Evolutionary conservation across 2,888 invertebrate species (phyloP).

Genomic region (Drosophila heteroneura): DNA sequence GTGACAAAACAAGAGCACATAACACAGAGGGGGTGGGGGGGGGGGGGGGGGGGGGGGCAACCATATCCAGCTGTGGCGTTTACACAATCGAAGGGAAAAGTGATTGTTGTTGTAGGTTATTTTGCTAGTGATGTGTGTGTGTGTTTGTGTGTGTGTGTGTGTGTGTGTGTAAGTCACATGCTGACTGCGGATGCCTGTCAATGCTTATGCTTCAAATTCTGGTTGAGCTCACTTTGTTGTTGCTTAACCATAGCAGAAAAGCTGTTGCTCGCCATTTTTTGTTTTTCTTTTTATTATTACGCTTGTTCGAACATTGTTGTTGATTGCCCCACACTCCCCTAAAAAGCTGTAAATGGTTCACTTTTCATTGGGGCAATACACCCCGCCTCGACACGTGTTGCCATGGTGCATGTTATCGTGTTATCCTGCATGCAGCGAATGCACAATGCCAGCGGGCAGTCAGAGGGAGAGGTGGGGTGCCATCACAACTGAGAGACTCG

Average conservation of each 20-base stretch:
- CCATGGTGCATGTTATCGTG: constrained; percentile 17
- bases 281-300: background rate
- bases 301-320: background rate
- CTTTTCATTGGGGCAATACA: constrained; percentile 12
- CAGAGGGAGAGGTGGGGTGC: background rate
- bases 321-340: background rate
- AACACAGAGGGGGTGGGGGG: background rate
- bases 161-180: constrained; percentile 62
- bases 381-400: constrained; percentile 59
- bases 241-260: constrained; percentile 18
- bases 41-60: background rate
- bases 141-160: constrained; percentile 15
- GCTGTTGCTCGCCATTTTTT: constrained; percentile 16
- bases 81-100: constrained; percentile 65
- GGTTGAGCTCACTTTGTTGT: background rate
- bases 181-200: constrained; percentile 59
- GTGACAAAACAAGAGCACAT: background rate
- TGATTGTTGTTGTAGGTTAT: background rate
- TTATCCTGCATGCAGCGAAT: constrained; percentile 45
- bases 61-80: constrained; percentile 40
- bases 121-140: constrained; percentile 20
- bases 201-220: constrained; percentile 45
- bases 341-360: constrained; percentile 9
- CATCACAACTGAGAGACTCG: background rate
- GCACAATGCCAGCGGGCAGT: constrained; percentile 60